Base-by-base conservation (phyloP, 2,113 vertebrate genomes). In the Clinocottus analis region DNA sequence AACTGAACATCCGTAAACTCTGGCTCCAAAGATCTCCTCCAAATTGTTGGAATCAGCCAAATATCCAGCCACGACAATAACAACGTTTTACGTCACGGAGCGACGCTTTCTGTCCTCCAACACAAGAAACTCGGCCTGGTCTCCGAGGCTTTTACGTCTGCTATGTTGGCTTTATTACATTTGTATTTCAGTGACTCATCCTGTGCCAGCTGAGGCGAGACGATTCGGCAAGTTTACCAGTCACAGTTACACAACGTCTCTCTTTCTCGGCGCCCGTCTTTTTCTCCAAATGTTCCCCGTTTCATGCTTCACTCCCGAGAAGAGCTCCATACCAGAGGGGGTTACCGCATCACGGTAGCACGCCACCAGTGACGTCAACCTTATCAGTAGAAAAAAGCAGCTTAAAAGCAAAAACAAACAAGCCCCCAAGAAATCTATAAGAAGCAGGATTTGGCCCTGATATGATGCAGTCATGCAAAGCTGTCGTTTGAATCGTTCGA, bases 121-220 rank as follows among this genome's bases (percentile, higher is more conserved):
- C 29, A 31, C 29, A 31, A 31, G 2, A 31, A 31, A 31, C 29
- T 31, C n/a, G n/a, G n/a, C n/a, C n/a, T n/a, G n/a, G n/a, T n/a
- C n/a, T n/a, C n/a, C n/a, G 2, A 64, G 31, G 31, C 37, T 47
- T 49, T 71, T 47, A 21, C 65, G 69, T 74, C 59, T 69, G 29
- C 4, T 47, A 33, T 67, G 45, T 70, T 77, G 62, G 16, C 65
- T 77, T 79, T 80, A 84, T 80, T 67, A 33, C 63, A 60, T 77
- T 74, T 80, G 70, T 74, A 85, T 85, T 77, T 75, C 23, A 63
- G 71, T 75, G 64, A 84, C 64, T 77, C 76, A 60, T 84, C 51
- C 41, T 25, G 41, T 66, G 68, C 58, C 41, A 61, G 76, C 47
- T 59, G 67, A 55, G 25, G 29, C 17, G 13, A 51, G 53, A 60